Base-by-base conservation (phyloP, 2,113 vertebrate genomes). In the Coregonus clupeaformis region DNA sequence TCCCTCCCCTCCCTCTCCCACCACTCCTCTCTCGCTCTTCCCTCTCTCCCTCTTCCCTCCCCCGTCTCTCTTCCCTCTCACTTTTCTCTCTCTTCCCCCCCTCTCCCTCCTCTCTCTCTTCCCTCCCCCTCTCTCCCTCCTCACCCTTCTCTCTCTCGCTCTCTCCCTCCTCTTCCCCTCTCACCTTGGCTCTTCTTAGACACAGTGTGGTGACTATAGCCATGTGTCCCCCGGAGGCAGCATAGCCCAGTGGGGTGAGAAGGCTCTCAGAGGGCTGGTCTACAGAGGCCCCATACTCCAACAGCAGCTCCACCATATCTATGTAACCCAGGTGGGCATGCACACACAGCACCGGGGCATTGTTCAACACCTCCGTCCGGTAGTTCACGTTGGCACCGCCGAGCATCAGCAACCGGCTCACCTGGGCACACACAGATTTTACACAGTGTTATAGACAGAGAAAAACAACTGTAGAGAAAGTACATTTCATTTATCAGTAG, bases 311-410 rank as follows among this genome's bases (percentile, higher is more conserved):
- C 87, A 99, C 96, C 95, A 98, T 98, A 92, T 99, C 98, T 0
- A 94, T 92, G 68, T 99, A 98, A 16, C 98, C 98, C 89, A 98
- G 85, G 86, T 99, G 97, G 30, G 97, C 94, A 0, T 99, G 97
- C 29, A 98, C 97, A 16, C 98, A 99, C 36, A 99, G 76, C 66
- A 98, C 85, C 0, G 98, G 98, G 4, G 97, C 97, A 4, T 99
- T 99, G 92, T 95, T 98, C 85, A 99, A 91, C 59, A 98, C 98
- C 75, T 99, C 98, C 0, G 97, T 99, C 1, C 96, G 94, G 27
- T 98, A 98, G 88, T 99, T 99, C 66, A 99, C 95, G 0, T 99
- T 98, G 18, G 96, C 98, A 0, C 98, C 98, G 55, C 96, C 98
- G 67, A 98, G 85, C 90, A 99, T 98, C 89, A 98, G 91, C 85